Evolutionary conservation across 1,140 invertebrate species (phyloP), one percentile per base, ranked within the genome.

Genomic region (Macrosteles quadrilineatus): DNA sequence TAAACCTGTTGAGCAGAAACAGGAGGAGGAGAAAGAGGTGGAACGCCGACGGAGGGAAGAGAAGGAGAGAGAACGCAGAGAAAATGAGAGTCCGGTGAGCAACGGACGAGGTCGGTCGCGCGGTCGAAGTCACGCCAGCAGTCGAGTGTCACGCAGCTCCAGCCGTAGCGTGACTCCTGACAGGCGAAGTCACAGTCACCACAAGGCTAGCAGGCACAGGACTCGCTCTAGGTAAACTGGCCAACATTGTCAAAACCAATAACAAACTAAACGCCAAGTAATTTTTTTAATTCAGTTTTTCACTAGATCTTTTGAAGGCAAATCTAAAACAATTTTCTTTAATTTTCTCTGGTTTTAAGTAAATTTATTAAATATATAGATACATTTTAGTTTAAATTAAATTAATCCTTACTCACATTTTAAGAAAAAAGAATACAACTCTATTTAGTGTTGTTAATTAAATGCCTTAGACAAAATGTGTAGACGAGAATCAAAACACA

Each of bases 1-100:
- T 36, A 63, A 30, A 36, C 63, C 31, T 75, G 55, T 84, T 83
- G 84, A 85, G 74, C 83, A 87, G 85, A 88, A 88, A 83, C 86
- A 88, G 83, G 87, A 89, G 69, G 75, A 77, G 70, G 76, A 77
- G 67, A 76, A 76, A 80, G 76, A 78, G 66, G 74, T 77, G 1
- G 80, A 83, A 65, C 70, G 80, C 27, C 78, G 80, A 53, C 73
- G 77, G 31, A 75, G 79, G 36, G 71, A 78, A 47, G 74, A 76
- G 43, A 74, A 75, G 43, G 76, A 77, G 63, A 73, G 76, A 45
- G 77, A 78, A 53, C 23, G 73, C 30, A 71, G 76, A 78, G 80
- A 19, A 78, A 81, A 71, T 78, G 80, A 70, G 75, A 78, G 71
- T 83, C 86, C 67, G 82, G 85, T 76, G 83, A 85, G 30, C 81